Percentiles rank a stretch among this genome's conserved stretches.
Evolutionary conservation across 2,888 invertebrate species (phyloP).

Genomic region (Mesorhabditis spiculigera): DNA sequence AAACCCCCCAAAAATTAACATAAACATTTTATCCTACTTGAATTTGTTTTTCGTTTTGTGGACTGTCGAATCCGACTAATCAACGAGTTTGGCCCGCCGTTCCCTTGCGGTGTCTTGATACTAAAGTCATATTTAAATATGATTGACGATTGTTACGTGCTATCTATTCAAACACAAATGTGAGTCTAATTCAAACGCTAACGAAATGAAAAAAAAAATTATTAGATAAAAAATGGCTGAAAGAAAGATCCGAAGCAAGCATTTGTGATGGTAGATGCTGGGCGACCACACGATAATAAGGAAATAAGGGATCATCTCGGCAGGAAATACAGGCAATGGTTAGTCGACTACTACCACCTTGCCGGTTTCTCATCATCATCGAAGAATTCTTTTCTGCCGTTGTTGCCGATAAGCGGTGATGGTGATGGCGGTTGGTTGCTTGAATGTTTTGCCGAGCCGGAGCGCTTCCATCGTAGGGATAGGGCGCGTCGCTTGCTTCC

Average conservation of each 20-base stretch:
- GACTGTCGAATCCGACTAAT: conserved; percentile 44
- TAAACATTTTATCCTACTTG: not conserved
- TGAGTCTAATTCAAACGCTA: too few species aligned
- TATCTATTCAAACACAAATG: too few species aligned
- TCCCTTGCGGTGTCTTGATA: conserved; percentile 30
- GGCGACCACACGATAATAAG: not conserved
- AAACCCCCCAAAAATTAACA: not conserved
- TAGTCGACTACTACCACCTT: not conserved
- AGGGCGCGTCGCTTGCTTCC: conserved; percentile 14
- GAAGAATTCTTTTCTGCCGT: not conserved
- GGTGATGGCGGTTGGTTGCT: not conserved
- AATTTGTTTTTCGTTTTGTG: conserved; percentile 29
- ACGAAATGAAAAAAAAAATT: not conserved
- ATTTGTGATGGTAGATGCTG: not conserved
- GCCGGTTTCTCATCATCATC: not conserved
- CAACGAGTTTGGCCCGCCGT: conserved; percentile 30
- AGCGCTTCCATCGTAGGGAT: conserved; percentile 18
- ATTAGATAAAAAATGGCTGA: not conserved
- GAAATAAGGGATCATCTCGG: not conserved
- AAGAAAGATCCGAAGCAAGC: too few species aligned
- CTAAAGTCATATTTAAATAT: not conserved
- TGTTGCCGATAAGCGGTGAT: not conserved
- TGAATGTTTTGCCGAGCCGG: conserved; percentile 6
- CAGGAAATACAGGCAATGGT: not conserved
- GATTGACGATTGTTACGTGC: too few species aligned